Evolutionary conservation across 2,797 vertebrate species (phyloP).

Genomic region (Pteropus rufus): DNA sequence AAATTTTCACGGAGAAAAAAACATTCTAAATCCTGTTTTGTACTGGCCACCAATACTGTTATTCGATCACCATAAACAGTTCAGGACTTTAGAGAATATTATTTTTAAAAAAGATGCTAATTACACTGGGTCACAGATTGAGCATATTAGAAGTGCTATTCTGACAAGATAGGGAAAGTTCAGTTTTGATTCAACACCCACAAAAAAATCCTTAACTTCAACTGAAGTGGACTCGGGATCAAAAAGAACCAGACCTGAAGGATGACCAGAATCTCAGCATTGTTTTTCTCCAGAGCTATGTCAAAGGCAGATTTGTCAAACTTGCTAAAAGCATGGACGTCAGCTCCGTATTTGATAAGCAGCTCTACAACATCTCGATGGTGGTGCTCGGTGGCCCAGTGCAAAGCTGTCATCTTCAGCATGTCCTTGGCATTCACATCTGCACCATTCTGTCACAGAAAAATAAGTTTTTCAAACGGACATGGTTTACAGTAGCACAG

Average conservation of each 20-base stretch:
- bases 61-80: background rate
- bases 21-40: background rate
- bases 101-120: background rate
- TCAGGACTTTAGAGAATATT: background rate
- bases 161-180: conserved; percentile 2
- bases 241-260: conserved; percentile 86
- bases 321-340: conserved; percentile 92
- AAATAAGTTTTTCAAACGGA: background rate
- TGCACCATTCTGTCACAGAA: conserved; percentile 87
- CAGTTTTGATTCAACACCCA: background rate
- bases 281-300: conserved; percentile 91
- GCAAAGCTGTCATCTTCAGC: conserved; percentile 95
- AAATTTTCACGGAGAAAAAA: background rate
- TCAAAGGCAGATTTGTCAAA: conserved; percentile 95
- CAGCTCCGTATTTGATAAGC: conserved; percentile 89
- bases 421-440: conserved; percentile 96
- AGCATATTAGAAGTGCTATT: background rate
- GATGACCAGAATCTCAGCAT: conserved; percentile 89
- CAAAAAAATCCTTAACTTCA: background rate
- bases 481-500: background rate
- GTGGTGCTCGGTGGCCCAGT: conserved; percentile 92
- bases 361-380: conserved; percentile 87
- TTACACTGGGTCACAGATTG: background rate
- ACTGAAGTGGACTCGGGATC: background rate
- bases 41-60: background rate